Base-by-base conservation (phyloP, 2,888 invertebrate genomes). In the Rhodophaea formosa region DNA sequence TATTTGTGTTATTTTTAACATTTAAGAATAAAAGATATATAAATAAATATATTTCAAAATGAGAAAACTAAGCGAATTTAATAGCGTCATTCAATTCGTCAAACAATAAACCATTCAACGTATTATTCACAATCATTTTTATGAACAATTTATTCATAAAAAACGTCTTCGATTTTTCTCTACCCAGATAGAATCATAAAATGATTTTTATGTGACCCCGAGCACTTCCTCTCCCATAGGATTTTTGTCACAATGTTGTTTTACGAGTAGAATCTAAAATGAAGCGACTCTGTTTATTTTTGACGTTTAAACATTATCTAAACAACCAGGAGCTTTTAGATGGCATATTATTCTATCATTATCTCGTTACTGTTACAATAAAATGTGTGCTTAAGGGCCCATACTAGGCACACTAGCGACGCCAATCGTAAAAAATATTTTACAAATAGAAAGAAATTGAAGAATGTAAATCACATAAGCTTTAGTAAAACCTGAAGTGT, bases 171-270 rank as follows among this genome's bases (percentile, higher is more conserved):
- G 77, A 80, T 82, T 78, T 54, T 75, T 75, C 75, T 68, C 61
- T 70, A 73, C 73, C 72, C 70, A 80, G 83, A 84, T 83, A 80
- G 79, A 84, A 84, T 85, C 85, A 81, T 88, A 86, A 88, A 88
- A 84, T 82, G 75, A 84, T 86, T 84, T 86, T 88, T 87, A 81
- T 86, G 84, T 78, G 80, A 81, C 82, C 80, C 79, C 72, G 66
- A 76, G 80, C 73, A 72, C 70, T 69, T 72, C 75, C 72, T 68
- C 75, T 84, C 82, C 82, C 82, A 79, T 80, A 79, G 79, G 86
- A 81, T 75, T 82, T 77, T 77, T 79, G 80, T 80, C 77, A 86
- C 86, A 86, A 81, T 83, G 81, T 86, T 79, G 79, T 79, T 78
- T 86, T 82, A 86, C 77, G 81, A 76, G 58, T 73, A 63, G 71